Evolutionary conservation across 2,888 invertebrate species (phyloP), one percentile per base, ranked within the genome.

Genomic region (Cheilosia soror): DNA sequence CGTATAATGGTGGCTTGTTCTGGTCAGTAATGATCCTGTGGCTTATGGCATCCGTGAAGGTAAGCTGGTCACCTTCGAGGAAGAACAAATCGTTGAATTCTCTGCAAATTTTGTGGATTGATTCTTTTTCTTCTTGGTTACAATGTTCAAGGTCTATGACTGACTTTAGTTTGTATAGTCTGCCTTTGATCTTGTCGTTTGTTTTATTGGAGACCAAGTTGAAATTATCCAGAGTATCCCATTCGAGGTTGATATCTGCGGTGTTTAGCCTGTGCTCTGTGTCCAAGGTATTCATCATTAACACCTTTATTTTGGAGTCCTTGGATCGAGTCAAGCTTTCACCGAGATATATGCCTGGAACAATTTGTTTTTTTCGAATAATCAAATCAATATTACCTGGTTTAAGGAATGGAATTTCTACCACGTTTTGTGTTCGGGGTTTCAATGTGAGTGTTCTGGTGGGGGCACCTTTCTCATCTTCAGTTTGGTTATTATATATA

Each of bases 11-110:
- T 4, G 47, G 71, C 25, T 65, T 63, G 42, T 37, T 44, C 4
- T 51, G 15, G 0, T 44, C 65, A 2, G 76, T 82, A 5, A 53
- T 37, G 20, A 82, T 76, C 2, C 15, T 53, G 33, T 80, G 76
- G 9, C 40, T 44, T 25, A 72, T 60, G 15, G 60, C 9, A n/a
- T 55, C 29, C 4, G 72, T 83, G n/a, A 37, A n/a, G 2, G 73
- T 40, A 7, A 83, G 42, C 3, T 65, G 29, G 13, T 78, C 78
- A 7, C 60, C 76, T 25, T 76, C 58, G 7, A 75, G 55, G 51
- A 51, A 71, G 62, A 68, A 76, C 5, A 82, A 9, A 40, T 82
- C 63, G 40, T 71, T 76, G 37, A 47, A 79, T 51, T 79, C 49
- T 9, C 49, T 31, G 15, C 72, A 79, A 27, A 66, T 79, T 20